phyloP scores from a whole-genome alignment of 2,888 invertebrate genomes.

The Nemoura dubitans region DNA sequence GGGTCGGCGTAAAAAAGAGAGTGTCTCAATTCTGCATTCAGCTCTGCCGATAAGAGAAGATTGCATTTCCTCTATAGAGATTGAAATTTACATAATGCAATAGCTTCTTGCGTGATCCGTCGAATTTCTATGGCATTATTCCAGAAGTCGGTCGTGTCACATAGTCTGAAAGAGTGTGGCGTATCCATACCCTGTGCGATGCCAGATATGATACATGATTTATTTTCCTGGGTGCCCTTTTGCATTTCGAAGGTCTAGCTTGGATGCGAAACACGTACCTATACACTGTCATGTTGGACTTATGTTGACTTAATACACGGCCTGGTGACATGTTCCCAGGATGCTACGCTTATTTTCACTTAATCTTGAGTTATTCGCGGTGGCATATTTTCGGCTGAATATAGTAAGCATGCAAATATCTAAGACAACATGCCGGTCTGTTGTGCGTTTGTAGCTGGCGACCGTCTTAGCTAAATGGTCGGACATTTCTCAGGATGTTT shows the following conservation, averaged over 20 bases:
- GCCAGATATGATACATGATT: not conserved
- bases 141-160: not conserved
- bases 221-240: not conserved
- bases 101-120: not conserved
- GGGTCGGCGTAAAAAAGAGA: not conserved
- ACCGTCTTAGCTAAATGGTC: not conserved
- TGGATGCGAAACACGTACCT: not conserved
- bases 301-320: not conserved
- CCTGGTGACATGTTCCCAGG: not conserved
- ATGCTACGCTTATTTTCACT: not conserved
- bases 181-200: not conserved
- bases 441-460: not conserved
- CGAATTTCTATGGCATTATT: not conserved
- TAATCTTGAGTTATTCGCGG: not conserved
- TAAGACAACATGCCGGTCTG: not conserved
- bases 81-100: slow-evolving; percentile 27
- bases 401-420: not conserved
- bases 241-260: not conserved
- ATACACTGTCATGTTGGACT: not conserved
- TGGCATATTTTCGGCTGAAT: not conserved
- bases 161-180: not conserved
- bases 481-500: not conserved
- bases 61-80: slow-evolving; percentile 12
- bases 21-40: not conserved
- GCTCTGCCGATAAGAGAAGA: not conserved